Base-by-base conservation (phyloP, 2,888 invertebrate species). In the Parnassius smintheus region DNA sequence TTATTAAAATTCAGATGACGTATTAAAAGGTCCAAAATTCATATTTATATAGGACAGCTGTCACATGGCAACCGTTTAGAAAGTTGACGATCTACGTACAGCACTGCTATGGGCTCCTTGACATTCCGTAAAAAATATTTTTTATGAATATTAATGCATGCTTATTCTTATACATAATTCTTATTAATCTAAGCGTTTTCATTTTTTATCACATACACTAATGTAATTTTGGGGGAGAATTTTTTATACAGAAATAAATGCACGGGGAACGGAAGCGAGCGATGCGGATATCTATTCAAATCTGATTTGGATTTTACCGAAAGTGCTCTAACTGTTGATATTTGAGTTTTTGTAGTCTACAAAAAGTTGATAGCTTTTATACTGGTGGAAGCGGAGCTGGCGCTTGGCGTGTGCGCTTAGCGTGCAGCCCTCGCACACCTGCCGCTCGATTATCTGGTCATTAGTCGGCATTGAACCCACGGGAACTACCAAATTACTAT, bases 361-460 rank as follows among this genome's bases (percentile, higher is more conserved):
- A 59, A 61, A 65, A 62, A 62, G 52, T 45, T 53, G 50, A 55
- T 53, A 57, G 55, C 53, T 64, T 60, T 64, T 48, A 48, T 59
- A 60, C 59, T 49, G 49, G 49, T 13, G 61, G 55, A 59, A 63
- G 56, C 61, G 62, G 57, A 59, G 53, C 62, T 59, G 73, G 72
- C 73, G 75, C 75, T 80, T 83, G 86, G 85, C 86, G 85, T 88
- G 88, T 83, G 87, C 88, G 81, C 75, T 70, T 83, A 76, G 85
- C 86, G 87, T 87, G 86, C 72, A 77, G 74, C 73, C 68, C 68
- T 76, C 76, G 83, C 70, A 73, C 88, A 88, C 86, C 88, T 88
- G 89, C 86, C 75, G 72, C 73, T 69, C 83, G 83, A 89, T 89
- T 85, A 88, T 83, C 82, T 78, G 85, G 82, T 79, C 81, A 85